Base-by-base conservation (phyloP, 2,888 invertebrate species). In the Drosophila tanythrix region DNA sequence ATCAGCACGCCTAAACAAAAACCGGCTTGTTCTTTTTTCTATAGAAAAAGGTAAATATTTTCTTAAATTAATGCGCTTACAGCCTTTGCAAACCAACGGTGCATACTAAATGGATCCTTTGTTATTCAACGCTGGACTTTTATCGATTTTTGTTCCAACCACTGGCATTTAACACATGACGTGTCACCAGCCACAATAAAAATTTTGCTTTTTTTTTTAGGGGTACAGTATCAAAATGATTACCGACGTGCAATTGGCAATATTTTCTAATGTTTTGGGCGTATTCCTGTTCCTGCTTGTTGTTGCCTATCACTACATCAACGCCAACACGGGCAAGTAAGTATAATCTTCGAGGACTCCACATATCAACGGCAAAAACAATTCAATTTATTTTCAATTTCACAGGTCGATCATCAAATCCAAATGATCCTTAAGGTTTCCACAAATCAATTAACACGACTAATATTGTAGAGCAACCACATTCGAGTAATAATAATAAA, bases 251-350 rank as follows among this genome's bases (percentile, higher is more conserved):
- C 99, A 99, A 93, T 94, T 99, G 83, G 98, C 99, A 1, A 96
- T 99, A 68, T 98, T 99, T 94, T 98, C 98, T 81, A 99, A 99
- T 93, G 96, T 98, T 77, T 94, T 99, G 79, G 99, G 99, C 79
- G 98, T 99, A 3, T 96, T 97, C 0, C 94, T 98, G 46, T 97
- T 99, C 91, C 94, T 99, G 59, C 94, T 99, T 83, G 99, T 99
- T n/a, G 98, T 99, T 57, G 94, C 99, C 2, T 99, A 98, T 92
- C 99, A 99, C 92, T 99, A 99, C 92, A 98, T 99, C 62, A 96
- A 97, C 82, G 98, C 98, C 1, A 98, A 97, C 67, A 91, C 91
- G n/a, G 90, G 81, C 66, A 90, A 86, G 83, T 91, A 70, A 84
- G 92, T 88, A 25, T 90, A 64, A 82, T 90, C 83, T 11, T 5